Evolutionary conservation across 1,140 invertebrate genomes (phyloP).

Genomic region (Lepidurus couesii): DNA sequence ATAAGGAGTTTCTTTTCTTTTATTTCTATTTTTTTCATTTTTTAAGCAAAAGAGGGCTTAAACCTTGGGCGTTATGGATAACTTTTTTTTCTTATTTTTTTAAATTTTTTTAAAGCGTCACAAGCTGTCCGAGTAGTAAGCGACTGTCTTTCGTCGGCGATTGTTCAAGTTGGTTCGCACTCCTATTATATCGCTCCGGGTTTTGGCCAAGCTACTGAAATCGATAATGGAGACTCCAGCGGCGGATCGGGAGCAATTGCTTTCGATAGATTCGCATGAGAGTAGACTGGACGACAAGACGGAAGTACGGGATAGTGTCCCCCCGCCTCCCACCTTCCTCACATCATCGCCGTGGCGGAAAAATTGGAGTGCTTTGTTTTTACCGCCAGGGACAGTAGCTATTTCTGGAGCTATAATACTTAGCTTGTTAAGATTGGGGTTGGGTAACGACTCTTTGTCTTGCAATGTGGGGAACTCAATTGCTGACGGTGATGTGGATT

Average conservation of each 20-base stretch:
- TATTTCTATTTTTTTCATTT: too few relatives aligned
- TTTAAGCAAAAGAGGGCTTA: too few relatives aligned
- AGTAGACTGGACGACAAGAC: constrained; percentile 8
- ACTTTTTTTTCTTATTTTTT: background rate
- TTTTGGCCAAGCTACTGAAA: constrained; percentile 33
- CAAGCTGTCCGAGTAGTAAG: background rate
- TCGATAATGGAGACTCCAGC: constrained; percentile 31
- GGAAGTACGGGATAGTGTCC: background rate
- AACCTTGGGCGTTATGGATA: too few relatives aligned
- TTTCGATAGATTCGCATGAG: constrained; percentile 22
- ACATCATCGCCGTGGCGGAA: background rate
- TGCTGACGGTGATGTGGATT: background rate
- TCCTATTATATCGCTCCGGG: constrained; percentile 27
- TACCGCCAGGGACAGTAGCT: background rate
- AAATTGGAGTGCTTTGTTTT: background rate
- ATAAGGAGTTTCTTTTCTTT: too few relatives aligned
- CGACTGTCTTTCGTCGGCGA: background rate
- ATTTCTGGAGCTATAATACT: constrained; percentile 29
- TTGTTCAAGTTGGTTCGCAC: constrained; percentile 24
- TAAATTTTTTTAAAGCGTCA: background rate
- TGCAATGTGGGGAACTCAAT: constrained; percentile 24
- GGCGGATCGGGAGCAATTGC: constrained; percentile 16
- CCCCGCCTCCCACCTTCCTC: background rate
- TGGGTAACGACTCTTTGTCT: constrained; percentile 20
- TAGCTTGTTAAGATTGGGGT: constrained; percentile 28